Conservation (phyloP, 2,797 vertebrate species). For the Calcarius lapponicus region DNA sequence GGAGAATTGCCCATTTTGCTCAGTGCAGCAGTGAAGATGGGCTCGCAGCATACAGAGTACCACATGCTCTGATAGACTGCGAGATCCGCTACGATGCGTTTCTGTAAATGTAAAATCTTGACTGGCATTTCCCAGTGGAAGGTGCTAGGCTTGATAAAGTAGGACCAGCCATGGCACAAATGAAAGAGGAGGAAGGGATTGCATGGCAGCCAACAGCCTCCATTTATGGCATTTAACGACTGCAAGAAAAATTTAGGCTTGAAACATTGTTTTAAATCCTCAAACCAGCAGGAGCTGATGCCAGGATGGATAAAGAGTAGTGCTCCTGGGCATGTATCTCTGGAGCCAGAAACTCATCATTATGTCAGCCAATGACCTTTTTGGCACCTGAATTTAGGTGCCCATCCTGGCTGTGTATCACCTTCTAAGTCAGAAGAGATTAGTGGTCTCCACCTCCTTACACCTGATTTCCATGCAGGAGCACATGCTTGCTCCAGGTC, state of each 20-base stretch:
- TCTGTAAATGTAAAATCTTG: background rate
- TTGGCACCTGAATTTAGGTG: background rate
- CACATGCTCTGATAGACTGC: background rate
- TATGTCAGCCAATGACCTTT: background rate
- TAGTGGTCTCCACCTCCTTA: background rate
- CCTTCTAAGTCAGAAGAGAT: background rate
- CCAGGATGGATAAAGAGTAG: background rate
- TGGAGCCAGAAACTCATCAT: background rate
- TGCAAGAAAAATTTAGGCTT: background rate
- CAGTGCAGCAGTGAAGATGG: conserved; percentile 7
- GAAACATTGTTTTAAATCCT: background rate
- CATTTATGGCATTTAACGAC: background rate
- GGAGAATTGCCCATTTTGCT: conserved; percentile 56
- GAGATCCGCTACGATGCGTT: background rate
- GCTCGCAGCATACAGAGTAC: background rate
- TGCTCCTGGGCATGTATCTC: background rate
- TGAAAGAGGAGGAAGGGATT: background rate
- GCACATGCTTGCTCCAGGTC: background rate
- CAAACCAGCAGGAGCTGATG: background rate
- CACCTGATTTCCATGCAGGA: background rate
- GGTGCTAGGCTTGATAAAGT: background rate
- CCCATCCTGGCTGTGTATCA: background rate
- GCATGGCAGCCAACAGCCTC: background rate
- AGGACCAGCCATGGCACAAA: background rate
- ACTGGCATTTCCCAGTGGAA: background rate